Conservation (phyloP, 2,888 invertebrate genomes). For the Drymonia ruficornis region DNA sequence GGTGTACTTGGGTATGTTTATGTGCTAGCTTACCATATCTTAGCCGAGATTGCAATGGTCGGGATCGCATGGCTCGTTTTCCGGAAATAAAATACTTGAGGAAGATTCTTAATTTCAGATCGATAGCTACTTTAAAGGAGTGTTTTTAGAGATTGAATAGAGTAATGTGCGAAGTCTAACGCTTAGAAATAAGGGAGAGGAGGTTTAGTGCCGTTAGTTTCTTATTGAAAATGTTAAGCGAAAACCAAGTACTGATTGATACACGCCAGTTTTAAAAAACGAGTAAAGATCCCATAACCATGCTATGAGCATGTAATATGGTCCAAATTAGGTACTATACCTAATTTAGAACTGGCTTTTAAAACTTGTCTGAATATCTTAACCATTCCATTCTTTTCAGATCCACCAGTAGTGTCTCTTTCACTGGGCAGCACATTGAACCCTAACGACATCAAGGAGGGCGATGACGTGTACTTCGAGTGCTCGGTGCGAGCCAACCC, state of each 20-base stretch:
- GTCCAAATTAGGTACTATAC: too few relatives aligned
- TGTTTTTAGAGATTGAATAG: not conserved
- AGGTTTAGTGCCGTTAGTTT: not conserved
- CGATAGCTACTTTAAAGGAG: not conserved
- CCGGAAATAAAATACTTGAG: not conserved
- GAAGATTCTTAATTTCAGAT: not conserved
- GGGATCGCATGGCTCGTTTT: not conserved
- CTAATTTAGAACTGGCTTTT: too few relatives aligned
- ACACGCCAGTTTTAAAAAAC: too few relatives aligned
- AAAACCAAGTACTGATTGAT: too few relatives aligned
- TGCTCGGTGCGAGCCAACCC: slow-evolving; percentile 94
- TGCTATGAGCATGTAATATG: too few relatives aligned
- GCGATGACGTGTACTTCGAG: slow-evolving; percentile 96
- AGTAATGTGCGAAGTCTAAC: not conserved
- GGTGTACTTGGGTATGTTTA: slow-evolving; percentile 1
- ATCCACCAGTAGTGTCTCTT: slow-evolving; percentile 91
- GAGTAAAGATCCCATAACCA: too few relatives aligned
- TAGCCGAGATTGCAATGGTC: not conserved
- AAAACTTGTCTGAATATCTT: too few relatives aligned
- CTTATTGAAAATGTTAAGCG: not conserved
- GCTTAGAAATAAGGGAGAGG: not conserved
- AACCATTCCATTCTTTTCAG: slow-evolving; percentile 67
- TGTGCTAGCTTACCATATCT: slow-evolving; percentile 3
- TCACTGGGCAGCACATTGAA: slow-evolving; percentile 94
- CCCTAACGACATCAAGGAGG: slow-evolving; percentile 95